phyloP scores from a whole-genome alignment of 2,888 invertebrate genomes.

The Calliphora vomitoria region DNA sequence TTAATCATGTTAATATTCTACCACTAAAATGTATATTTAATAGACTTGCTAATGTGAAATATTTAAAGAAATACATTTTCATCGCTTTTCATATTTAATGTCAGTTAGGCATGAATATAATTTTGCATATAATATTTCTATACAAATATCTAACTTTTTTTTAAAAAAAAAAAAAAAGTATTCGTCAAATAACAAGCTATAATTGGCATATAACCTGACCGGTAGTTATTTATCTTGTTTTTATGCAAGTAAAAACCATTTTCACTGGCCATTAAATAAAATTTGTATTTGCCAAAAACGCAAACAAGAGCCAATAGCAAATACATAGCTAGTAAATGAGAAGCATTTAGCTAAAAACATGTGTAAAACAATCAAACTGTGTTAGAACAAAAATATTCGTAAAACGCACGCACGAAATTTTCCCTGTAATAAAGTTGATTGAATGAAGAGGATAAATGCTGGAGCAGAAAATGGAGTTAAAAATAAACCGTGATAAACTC shows the following conservation, averaged over 20 bases:
- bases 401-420: neutral
- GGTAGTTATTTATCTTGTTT: conserved; percentile 65
- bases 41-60: no score
- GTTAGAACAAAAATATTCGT: neutral
- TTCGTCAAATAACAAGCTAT: neutral
- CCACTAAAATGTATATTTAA: no score
- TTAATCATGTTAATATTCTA: no score
- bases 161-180: no score
- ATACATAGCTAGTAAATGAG: no score
- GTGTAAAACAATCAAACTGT: neutral
- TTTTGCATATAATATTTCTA: neutral
- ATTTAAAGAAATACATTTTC: no score
- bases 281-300: conserved; percentile 13
- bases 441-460: neutral
- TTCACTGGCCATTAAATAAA: conserved; percentile 22
- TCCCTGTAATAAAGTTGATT: neutral
- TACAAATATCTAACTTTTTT: no score
- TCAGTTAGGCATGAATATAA: conserved; percentile 29
- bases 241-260: neutral
- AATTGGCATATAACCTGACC: conserved; percentile 73
- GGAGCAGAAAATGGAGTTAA: no score
- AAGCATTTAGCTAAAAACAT: neutral
- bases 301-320: neutral
- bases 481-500: no score
- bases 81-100: conserved; percentile 1